Conservation (phyloP, 2,797 vertebrate species). For the Pseudomugil tenellus region DNA sequence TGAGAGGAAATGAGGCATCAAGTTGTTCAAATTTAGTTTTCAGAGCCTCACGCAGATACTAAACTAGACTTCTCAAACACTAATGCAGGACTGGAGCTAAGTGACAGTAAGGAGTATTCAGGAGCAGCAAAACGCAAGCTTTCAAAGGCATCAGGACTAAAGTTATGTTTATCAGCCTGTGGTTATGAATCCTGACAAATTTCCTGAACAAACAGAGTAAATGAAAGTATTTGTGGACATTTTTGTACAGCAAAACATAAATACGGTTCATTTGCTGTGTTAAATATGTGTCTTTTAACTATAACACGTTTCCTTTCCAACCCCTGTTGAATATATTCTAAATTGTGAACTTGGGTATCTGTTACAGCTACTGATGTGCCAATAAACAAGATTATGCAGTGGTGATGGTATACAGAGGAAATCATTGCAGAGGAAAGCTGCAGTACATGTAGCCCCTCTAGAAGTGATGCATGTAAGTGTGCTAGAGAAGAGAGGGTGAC, state of each 20-base stretch:
- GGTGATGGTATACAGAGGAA: background rate
- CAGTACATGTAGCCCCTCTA: slow-evolving; percentile 21
- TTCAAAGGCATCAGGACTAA: too few relatives aligned
- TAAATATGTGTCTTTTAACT: too few relatives aligned
- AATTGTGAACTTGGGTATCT: background rate
- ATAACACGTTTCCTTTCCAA: too few relatives aligned
- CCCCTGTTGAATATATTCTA: background rate
- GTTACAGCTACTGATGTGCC: too few relatives aligned
- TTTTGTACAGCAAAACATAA: background rate
- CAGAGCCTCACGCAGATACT: background rate
- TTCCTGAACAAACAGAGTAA: background rate
- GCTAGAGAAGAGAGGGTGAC: slow-evolving; percentile 17
- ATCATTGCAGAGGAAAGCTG: background rate
- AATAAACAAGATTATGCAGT: background rate
- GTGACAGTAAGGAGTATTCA: too few relatives aligned
- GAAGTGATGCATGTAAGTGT: slow-evolving; percentile 3
- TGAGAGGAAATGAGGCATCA: too few relatives aligned
- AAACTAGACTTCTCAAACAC: background rate
- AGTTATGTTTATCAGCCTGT: background rate
- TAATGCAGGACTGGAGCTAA: too few relatives aligned
- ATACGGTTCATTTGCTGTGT: too few relatives aligned
- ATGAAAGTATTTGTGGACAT: background rate
- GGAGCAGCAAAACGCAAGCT: too few relatives aligned
- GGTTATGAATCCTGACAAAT: background rate
- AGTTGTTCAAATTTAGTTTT: background rate